Base-by-base conservation (phyloP, 2,797 vertebrate genomes). In the Centroberyx gerrardi region DNA sequence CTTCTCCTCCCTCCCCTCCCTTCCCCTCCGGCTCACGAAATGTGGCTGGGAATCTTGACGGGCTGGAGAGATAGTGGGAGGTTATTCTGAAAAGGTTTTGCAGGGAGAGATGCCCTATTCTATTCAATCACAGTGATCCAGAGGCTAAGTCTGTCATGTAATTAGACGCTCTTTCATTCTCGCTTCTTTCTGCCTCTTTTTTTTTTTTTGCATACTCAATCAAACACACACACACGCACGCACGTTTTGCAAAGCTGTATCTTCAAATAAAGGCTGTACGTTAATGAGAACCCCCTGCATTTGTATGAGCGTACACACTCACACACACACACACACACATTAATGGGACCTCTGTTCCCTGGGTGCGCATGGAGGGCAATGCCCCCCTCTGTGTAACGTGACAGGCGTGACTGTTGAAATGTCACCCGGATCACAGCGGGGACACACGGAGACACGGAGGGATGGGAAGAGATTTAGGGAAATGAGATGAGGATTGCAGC, bases 401-500 rank as follows among this genome's bases (percentile, higher is more conserved):
- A 85, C 88, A 89, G 81, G 73, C 88, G 83, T 94, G 94, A 92
- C 91, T 89, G 88, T 73, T 40, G 83, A 94, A 93, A 94, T 94
- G 93, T 91, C 93, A 93, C 70, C 86, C 52, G 67, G 90, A 93
- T 94, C 91, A 87, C 69, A 83, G 85, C 63, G 14, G 80, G 69
- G 72, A 74, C 38, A 3, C 40, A 36, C 12, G 12, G 60, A 8
- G 76, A 83, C 69, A 29, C 5, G 72, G 33, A 74, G 62, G n/a
- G 78, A 83, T 44, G 62, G 64, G 40, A 49, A 62, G 78, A 85
- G 88, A 84, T 86, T 90, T 88, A 88, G 80, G 72, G 72, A 81
- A 81, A 88, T 80, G 66, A 83, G 86, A 86, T 42, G 62, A 65
- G 44, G 68, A 67, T 38, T 14, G 71, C 8, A 8, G 46, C 52